Conservation (phyloP, 2,797 vertebrate genomes). For the Ptychadena robeensis region DNA sequence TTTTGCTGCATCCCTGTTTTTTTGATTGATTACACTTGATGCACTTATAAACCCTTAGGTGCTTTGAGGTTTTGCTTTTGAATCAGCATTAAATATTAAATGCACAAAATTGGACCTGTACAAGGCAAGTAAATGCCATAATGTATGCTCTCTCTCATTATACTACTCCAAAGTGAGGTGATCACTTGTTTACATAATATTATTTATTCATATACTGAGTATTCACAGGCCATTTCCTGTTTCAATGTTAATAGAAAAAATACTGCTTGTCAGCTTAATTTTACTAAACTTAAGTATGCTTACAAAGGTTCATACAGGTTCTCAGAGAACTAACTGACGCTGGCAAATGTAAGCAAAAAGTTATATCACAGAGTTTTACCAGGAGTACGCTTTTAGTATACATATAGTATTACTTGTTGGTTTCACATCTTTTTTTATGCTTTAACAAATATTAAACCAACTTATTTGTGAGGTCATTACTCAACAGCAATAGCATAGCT, state of each 20-base stretch:
- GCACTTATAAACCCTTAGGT: slow-evolving; percentile 22
- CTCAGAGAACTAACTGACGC: background rate
- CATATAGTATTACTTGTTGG: too few relatives aligned
- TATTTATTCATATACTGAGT: slow-evolving; percentile 23
- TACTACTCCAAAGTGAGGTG: background rate
- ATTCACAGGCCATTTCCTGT: background rate
- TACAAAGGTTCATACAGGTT: background rate
- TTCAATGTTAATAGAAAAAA: background rate
- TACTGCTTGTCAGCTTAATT: background rate
- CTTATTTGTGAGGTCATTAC: too few relatives aligned
- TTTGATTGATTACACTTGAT: slow-evolving; percentile 16
- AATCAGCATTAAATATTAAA: slow-evolving; percentile 41
- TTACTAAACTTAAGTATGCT: background rate
- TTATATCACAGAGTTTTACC: too few relatives aligned
- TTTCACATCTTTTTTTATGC: too few relatives aligned
- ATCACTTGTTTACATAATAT: slow-evolving; percentile 32
- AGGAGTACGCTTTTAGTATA: too few relatives aligned
- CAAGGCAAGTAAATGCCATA: slow-evolving; percentile 8
- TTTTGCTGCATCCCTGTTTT: slow-evolving; percentile 1
- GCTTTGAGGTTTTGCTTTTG: slow-evolving; percentile 20
- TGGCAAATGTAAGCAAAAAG: too few relatives aligned
- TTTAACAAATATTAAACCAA: too few relatives aligned
- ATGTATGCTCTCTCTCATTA: slow-evolving; percentile 33
- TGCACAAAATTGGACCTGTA: slow-evolving; percentile 19
- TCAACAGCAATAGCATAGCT: too few relatives aligned